Conservation (phyloP, 2,888 invertebrate genomes). For the Protophormia terraenovae region DNA sequence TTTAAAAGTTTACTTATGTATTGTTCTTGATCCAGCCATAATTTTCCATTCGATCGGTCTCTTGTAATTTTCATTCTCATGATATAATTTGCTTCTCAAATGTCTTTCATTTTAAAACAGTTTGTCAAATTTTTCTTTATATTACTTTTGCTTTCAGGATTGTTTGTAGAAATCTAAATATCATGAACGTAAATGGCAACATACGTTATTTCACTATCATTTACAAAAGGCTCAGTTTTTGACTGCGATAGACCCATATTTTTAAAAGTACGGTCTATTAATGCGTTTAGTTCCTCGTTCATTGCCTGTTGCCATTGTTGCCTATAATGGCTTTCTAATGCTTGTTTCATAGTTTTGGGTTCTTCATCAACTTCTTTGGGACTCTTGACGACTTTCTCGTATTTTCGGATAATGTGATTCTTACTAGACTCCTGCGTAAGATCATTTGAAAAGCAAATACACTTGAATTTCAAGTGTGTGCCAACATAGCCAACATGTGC, state of each 20-base stretch:
- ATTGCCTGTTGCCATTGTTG: slow-evolving; percentile 9
- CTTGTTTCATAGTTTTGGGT: not conserved
- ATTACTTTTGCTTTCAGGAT: not conserved
- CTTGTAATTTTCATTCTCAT: slow-evolving; percentile 34
- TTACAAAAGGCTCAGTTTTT: slow-evolving; percentile 36
- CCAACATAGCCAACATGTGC: no score
- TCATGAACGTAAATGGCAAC: slow-evolving; percentile 49
- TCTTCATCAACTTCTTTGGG: not conserved
- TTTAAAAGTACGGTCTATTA: slow-evolving; percentile 30
- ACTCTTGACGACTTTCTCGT: not conserved
- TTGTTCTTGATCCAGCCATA: slow-evolving; percentile 41
- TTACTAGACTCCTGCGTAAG: no score
- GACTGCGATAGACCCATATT: slow-evolving; percentile 13
- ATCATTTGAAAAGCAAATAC: no score
- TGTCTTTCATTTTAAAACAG: slow-evolving; percentile 50
- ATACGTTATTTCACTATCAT: not conserved
- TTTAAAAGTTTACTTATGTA: slow-evolving; percentile 23
- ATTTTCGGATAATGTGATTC: not conserved
- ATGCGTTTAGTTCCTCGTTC: no score
- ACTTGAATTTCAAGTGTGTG: no score
- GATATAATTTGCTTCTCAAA: slow-evolving; percentile 29
- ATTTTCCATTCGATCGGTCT: not conserved
- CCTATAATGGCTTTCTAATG: slow-evolving; percentile 4
- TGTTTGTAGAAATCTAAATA: not conserved
- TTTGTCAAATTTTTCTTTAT: slow-evolving; percentile 5